Evolutionary conservation across 2,797 vertebrate genomes (phyloP).

Genomic region (Sparus aurata): DNA sequence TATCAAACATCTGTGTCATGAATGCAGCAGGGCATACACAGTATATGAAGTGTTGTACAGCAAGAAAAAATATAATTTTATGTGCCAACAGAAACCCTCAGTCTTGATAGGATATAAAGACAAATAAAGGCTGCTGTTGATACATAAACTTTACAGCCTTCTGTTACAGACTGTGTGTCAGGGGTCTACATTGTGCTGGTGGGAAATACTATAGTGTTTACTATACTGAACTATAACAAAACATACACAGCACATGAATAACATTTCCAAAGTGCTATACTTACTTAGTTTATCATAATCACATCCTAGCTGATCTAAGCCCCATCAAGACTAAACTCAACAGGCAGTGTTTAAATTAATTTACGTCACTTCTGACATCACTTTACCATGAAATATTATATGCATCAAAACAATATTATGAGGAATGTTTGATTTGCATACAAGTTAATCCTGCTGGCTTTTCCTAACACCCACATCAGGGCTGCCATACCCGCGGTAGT

Average conservation of each 20-base stretch:
- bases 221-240: not conserved
- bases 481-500: constrained; percentile 4
- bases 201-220: not conserved
- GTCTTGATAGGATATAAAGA: constrained; percentile 22
- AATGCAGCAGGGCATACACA: not conserved
- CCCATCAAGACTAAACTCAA: not conserved
- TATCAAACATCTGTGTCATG: not conserved
- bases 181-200: not conserved
- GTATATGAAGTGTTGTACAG: not conserved
- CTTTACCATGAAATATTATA: not conserved
- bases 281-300: constrained; percentile 2
- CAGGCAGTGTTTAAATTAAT: not conserved
- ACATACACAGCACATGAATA: constrained; percentile 1
- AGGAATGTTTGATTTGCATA: not conserved
- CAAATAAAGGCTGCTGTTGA: constrained; percentile 35
- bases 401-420: not conserved
- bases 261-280: not conserved
- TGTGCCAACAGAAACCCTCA: constrained; percentile 24
- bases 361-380: not conserved
- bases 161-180: constrained; percentile 29
- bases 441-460: not conserved
- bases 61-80: constrained; percentile 15
- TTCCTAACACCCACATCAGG: constrained; percentile 4
- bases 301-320: not conserved
- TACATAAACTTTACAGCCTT: constrained; percentile 34